These are phyloP conservation scores for Ctenosaura bakeri DNA, from an alignment of 2,797 vertebrate species.

Conservation along the genomic window DNA sequence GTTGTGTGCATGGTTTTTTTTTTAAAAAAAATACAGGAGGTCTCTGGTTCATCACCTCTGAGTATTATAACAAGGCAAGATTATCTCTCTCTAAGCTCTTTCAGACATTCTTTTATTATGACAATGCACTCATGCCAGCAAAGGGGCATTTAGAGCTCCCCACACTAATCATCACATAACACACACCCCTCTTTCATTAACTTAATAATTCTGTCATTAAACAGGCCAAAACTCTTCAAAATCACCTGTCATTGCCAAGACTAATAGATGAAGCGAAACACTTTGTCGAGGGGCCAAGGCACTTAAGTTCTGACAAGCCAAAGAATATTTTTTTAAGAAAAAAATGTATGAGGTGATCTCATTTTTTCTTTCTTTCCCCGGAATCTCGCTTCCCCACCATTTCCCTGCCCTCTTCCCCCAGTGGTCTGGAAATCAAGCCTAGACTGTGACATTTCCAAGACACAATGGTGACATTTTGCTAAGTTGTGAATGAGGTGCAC, in stretches of 20 bases:
- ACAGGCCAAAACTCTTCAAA: conserved; percentile 64
- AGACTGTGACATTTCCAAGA: conserved; percentile 59
- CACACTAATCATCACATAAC: conserved; percentile 24
- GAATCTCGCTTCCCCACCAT: conserved; percentile 61
- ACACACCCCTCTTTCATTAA: conserved; percentile 59
- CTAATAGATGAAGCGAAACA: conserved; percentile 60
- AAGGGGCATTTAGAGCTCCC: conserved; percentile 43
- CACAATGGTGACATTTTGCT: conserved; percentile 62
- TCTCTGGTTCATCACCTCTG: background rate
- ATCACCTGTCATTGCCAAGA: conserved; percentile 68
- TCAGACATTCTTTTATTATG: conserved; percentile 22
- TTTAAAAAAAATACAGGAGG: background rate
- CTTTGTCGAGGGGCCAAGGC: conserved; percentile 60
- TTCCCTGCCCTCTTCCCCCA: background rate
- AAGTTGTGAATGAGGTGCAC: conserved; percentile 35
- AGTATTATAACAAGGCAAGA: fast-evolving
- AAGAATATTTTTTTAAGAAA: conserved; percentile 37
- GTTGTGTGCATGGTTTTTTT: too few species aligned
- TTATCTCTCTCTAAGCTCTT: background rate
- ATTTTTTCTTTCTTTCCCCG: conserved; percentile 56
- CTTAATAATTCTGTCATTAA: conserved; percentile 72
- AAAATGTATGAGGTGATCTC: conserved; percentile 66
- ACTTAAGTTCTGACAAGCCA: conserved; percentile 67
- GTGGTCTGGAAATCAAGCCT: conserved; percentile 60
- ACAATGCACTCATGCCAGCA: conserved; percentile 24